Base-by-base conservation (phyloP, 2,113 vertebrate genomes). In the Oncorhynchus masou region DNA sequence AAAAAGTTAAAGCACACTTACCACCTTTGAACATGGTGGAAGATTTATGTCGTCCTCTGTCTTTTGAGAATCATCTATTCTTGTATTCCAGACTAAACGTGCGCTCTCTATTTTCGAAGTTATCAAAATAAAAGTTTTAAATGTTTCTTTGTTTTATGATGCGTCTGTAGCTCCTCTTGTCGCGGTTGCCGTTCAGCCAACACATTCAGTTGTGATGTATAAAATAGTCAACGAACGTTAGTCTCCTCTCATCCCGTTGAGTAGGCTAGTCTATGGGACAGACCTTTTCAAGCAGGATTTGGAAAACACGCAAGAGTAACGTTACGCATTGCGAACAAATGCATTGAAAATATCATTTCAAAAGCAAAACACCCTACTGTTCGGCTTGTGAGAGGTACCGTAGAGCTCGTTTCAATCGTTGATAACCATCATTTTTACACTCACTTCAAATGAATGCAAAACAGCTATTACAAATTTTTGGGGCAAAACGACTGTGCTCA, bases 21-120 rank as follows among this genome's bases (percentile, higher is more conserved):
- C 86, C 86, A n/a, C 86, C 79, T 80, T 83, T 85, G 29, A 87
- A 87, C 86, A 87, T 87, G 73, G 54, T 85, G 83, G 79, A 81
- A 75, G 27, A 20, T 68, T 76, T 78, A 83, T 29, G 66, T 79
- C 79, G 78, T 68, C 31, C 74, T 68, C 75, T 66, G 81, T 76
- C 77, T 77, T 74, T 71, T 78, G 72, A 72, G 77, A 79, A 77
- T 79, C 83, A 83, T 87, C 78, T 75, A 83, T 77, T 83, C 79
- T 83, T 69, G 77, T 75, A 79, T 78, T 87, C 79, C 83, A 83
- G 22, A 39, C 34, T n/a, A 70, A 70, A 48, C 9, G 11, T 24
- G 39, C 1, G 20, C 68, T 15, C 25, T 66, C 25, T 29, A 27
- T 3, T 67, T 27, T 70, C 45, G 39, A 70, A 70, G 68, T 70